phyloP scores from a whole-genome alignment of 2,113 vertebrate genomes.

The Ctenomys sociabilis region DNA sequence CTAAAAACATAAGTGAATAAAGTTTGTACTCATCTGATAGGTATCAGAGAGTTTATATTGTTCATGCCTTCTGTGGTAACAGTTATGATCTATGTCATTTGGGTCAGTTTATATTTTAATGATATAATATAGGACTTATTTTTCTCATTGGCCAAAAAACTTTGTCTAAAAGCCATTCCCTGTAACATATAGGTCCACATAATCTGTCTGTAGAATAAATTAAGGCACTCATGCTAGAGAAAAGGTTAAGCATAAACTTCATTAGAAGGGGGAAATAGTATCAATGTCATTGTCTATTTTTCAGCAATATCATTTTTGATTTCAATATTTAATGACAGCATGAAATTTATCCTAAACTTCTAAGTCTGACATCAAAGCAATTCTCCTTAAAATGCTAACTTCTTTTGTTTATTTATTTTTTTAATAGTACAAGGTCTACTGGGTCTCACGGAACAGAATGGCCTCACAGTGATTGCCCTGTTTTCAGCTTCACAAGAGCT shows the following conservation, averaged over 20 bases:
- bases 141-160: not conserved
- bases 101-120: not conserved
- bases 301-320: not conserved
- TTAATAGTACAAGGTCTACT: too few relatives aligned
- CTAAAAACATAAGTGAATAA: not conserved
- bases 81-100: slow-evolving; percentile 1
- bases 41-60: not conserved
- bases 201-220: not conserved
- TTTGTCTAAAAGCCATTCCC: not conserved
- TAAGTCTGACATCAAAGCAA: not conserved
- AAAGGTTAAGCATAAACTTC: not conserved
- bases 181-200: not conserved
- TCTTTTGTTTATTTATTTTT: not conserved
- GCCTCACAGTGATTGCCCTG: too few relatives aligned
- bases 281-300: not conserved
- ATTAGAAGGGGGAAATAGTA: not conserved
- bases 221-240: not conserved
- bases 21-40: not conserved
- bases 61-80: not conserved
- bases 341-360: not conserved
- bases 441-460: too few relatives aligned
- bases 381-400: not conserved
- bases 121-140: not conserved
- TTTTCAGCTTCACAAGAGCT: too few relatives aligned
- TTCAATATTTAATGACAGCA: not conserved